Conservation (phyloP, 2,888 invertebrate species). For the Nemoura dubitans region DNA sequence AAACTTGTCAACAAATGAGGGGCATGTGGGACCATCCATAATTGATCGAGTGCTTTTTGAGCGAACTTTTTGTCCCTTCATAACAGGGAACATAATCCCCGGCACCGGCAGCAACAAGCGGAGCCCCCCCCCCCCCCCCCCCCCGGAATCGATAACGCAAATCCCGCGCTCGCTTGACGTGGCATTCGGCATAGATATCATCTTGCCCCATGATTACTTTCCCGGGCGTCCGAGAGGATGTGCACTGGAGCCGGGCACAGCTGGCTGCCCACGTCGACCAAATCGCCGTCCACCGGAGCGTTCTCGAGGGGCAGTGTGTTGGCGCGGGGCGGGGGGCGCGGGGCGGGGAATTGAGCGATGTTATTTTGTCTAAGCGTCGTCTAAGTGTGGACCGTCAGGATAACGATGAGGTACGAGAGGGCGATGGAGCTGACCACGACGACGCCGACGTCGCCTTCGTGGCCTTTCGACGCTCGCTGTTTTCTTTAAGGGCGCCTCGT, state of each 20-base stretch:
- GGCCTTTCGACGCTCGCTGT: constrained; percentile 7
- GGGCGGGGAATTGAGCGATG: too few species aligned
- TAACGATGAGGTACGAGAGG: not conserved
- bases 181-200: not conserved
- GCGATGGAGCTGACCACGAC: too few species aligned
- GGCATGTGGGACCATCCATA: constrained; percentile 34
- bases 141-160: not conserved
- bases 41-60: constrained; percentile 32
- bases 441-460: not conserved
- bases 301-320: too few species aligned
- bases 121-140: not conserved
- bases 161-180: not conserved
- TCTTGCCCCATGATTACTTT: not conserved
- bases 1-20: constrained; percentile 26
- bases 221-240: too few species aligned
- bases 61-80: constrained; percentile 7
- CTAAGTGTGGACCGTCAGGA: not conserved
- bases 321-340: too few species aligned
- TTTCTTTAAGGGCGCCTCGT: constrained; percentile 8
- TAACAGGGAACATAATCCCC: not conserved
- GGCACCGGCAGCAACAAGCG: not conserved
- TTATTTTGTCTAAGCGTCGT: too few species aligned
- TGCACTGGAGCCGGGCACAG: too few species aligned
- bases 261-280: too few species aligned
- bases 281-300: too few species aligned